Evolutionary conservation across 2,888 invertebrate genomes (phyloP).

Genomic region (Harmothoe impar): DNA sequence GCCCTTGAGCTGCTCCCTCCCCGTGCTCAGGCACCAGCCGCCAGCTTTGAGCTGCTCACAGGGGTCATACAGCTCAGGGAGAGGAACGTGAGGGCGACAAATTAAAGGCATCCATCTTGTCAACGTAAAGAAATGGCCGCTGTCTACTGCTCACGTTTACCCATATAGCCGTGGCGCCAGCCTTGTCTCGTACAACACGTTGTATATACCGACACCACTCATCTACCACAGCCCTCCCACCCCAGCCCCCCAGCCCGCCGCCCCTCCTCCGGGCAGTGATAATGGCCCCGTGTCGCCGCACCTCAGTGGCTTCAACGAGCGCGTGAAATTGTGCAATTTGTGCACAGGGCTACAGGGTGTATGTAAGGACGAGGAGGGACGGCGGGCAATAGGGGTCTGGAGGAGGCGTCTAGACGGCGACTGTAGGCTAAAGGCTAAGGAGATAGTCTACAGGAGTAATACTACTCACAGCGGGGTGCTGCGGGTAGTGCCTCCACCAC

Average conservation of each 20-base stretch:
- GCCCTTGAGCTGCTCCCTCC: background rate
- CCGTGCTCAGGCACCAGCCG: background rate
- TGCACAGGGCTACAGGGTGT: background rate
- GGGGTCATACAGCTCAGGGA: background rate
- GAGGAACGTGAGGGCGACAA: background rate
- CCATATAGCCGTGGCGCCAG: background rate
- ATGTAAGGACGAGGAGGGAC: background rate
- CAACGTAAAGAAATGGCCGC: background rate
- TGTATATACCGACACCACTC: background rate
- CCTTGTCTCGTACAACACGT: conserved; percentile 1
- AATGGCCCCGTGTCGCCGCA: conserved; percentile 56
- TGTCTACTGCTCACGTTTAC: background rate
- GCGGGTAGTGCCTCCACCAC: background rate
- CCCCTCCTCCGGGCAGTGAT: conserved; percentile 44
- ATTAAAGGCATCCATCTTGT: conserved; percentile 18
- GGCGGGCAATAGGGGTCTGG: conserved; percentile 19
- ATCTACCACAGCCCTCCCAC: conserved; percentile 1
- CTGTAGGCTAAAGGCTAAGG: background rate
- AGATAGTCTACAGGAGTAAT: background rate
- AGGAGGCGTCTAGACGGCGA: background rate
- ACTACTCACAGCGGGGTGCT: background rate
- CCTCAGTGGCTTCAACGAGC: conserved; percentile 59
- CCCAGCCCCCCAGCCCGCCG: background rate
- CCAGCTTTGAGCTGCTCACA: background rate
- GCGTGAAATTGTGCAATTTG: conserved; percentile 63